A percentile compares a stretch with the other conserved stretches of the same genome.
phyloP scores from a whole-genome alignment of 2,888 invertebrate genomes.

The Eupeodes latifasciatus region DNA sequence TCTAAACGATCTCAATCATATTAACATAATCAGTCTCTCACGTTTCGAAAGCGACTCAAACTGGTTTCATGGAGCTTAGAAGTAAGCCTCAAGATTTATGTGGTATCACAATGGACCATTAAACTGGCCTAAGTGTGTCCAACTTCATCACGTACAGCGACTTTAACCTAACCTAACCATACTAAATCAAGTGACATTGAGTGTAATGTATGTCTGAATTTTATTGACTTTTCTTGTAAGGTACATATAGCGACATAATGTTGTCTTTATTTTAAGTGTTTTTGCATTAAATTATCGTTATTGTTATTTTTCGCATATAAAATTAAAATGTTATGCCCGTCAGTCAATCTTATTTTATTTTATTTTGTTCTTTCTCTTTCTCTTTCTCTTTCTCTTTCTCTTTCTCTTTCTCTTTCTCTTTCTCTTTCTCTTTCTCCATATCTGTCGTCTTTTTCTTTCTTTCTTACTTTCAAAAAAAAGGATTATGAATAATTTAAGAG shows the following conservation, averaged over 20 bases:
- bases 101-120: too few species aligned
- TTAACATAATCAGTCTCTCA: too few species aligned
- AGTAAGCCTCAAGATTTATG: too few species aligned
- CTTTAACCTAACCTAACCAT: too few species aligned
- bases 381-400: neutral
- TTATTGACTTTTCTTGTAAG: neutral
- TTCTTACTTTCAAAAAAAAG: neutral
- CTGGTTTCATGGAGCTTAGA: too few species aligned
- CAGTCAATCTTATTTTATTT: slow-evolving; percentile 5
- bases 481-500: slow-evolving; percentile 56
- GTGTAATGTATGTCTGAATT: slow-evolving; percentile 7
- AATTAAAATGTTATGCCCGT: slow-evolving; percentile 6
- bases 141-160: too few species aligned
- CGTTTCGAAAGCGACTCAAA: too few species aligned
- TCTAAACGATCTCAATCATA: too few species aligned
- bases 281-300: slow-evolving; percentile 46
- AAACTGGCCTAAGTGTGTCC: too few species aligned
- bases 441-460: neutral
- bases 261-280: slow-evolving; percentile 10
- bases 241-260: slow-evolving; percentile 3
- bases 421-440: neutral
- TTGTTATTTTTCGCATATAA: slow-evolving; percentile 21
- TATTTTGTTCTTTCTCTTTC: neutral
- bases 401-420: neutral
- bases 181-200: neutral